These are phyloP conservation scores for Tenodera sinensis DNA, from an alignment of 2,888 invertebrate species.

Conservation along the genomic window DNA sequence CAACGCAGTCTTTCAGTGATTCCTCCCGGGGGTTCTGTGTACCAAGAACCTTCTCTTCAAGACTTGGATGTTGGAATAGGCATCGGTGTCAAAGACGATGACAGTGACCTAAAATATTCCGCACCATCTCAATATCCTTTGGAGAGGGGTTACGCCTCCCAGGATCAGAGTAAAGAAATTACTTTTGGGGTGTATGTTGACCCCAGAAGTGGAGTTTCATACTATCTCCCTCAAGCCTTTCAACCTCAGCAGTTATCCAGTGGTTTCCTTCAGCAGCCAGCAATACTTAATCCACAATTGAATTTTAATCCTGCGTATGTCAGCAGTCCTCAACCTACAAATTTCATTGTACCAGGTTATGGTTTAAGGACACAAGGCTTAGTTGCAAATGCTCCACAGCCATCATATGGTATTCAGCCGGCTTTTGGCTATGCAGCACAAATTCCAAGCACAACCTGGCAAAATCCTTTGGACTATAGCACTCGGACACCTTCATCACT, in stretches of 20 bases:
- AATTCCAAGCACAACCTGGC: no score
- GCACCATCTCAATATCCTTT: background rate
- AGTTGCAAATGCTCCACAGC: no score
- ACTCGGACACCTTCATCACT: background rate
- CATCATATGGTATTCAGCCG: no score
- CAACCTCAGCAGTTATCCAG: background rate
- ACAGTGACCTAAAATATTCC: background rate
- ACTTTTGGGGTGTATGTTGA: background rate
- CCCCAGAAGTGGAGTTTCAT: background rate
- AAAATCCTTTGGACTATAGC: background rate
- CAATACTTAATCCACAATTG: background rate
- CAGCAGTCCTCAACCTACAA: background rate
- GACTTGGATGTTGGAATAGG: slow-evolving; percentile 20
- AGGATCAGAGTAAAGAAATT: background rate
- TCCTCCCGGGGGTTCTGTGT: background rate
- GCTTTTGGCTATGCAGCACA: no score
- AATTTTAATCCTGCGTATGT: background rate
- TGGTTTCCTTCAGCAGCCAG: background rate
- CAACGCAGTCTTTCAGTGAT: background rate
- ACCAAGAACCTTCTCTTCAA: slow-evolving; percentile 1
- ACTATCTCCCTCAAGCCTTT: background rate
- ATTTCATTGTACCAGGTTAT: background rate
- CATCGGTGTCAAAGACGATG: slow-evolving; percentile 15
- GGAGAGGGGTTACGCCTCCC: background rate
- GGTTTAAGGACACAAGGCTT: no score